These are phyloP conservation scores for Aphelinus atriplicis DNA, from an alignment of 1,140 invertebrate species.

Conservation along the genomic window DNA sequence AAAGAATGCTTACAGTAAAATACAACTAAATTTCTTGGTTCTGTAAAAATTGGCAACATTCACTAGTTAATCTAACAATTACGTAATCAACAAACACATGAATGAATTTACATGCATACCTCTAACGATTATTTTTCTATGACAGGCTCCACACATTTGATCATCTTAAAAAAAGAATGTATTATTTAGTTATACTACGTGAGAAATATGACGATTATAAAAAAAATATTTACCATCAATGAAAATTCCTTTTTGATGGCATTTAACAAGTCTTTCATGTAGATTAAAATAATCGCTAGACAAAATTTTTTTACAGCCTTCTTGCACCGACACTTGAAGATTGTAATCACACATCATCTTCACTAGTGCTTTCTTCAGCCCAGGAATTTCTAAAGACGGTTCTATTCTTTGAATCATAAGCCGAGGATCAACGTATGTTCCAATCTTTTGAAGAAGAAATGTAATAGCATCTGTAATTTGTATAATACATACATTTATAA, in stretches of 20 bases:
- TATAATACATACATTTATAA: neutral
- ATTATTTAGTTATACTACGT: neutral
- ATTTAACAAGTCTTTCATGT: constrained; percentile 81
- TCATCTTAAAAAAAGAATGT: constrained; percentile 70
- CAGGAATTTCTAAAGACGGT: constrained; percentile 84
- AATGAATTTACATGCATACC: constrained; percentile 60
- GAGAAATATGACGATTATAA: constrained; percentile 15
- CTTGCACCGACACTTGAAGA: constrained; percentile 89
- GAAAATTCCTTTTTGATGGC: constrained; percentile 81
- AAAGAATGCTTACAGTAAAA: constrained; percentile 93
- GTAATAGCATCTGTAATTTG: constrained; percentile 75
- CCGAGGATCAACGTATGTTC: constrained; percentile 91
- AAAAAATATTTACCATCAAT: constrained; percentile 67
- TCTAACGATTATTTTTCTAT: constrained; percentile 76
- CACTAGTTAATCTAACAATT: neutral
- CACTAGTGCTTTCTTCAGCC: constrained; percentile 88
- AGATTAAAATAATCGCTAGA: constrained; percentile 89
- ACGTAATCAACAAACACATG: too few species aligned
- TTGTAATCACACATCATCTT: constrained; percentile 97
- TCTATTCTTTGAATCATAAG: constrained; percentile 87
- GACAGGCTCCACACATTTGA: constrained; percentile 80
- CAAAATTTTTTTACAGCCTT: constrained; percentile 89
- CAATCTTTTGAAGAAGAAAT: constrained; percentile 81
- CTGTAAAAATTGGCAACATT: constrained; percentile 57
- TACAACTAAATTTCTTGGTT: constrained; percentile 78